phyloP scores from a whole-genome alignment of 2,113 vertebrate species.

The Microcebus murinus region DNA sequence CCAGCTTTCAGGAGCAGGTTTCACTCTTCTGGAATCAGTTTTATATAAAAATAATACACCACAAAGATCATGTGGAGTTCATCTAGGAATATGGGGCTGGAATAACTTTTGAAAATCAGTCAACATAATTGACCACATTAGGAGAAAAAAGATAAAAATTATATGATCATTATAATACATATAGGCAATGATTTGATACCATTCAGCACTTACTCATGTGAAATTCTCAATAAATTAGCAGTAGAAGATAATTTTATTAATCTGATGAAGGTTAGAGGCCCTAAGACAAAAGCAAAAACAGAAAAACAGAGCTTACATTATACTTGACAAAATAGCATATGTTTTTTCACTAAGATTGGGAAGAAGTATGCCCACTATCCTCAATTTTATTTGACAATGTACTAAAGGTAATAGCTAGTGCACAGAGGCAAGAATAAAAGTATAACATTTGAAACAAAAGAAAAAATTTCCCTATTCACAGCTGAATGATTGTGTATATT shows the following conservation, averaged over 20 bases:
- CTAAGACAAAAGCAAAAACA: neutral
- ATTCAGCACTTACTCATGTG: neutral
- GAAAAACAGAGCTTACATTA: neutral
- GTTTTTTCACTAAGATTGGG: neutral
- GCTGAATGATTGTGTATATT: neutral
- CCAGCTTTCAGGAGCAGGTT: too few relatives aligned
- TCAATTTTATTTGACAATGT: neutral
- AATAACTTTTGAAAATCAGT: neutral
- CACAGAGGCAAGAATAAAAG: neutral
- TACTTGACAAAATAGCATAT: neutral
- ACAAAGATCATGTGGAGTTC: too few relatives aligned
- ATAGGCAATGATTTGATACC: neutral
- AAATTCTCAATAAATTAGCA: neutral
- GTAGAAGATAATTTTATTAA: neutral
- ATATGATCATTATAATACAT: neutral
- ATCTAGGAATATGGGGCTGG: neutral
- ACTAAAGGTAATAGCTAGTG: neutral
- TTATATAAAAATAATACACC: neutral
- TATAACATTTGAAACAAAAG: neutral
- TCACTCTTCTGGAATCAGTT: too few relatives aligned
- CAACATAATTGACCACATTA: neutral
- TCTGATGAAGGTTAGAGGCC: neutral
- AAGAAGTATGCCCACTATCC: neutral
- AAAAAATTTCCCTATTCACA: neutral
- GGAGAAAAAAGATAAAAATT: neutral